Conservation (phyloP, 1,140 invertebrate species). For the Chrysoperla carnea region DNA sequence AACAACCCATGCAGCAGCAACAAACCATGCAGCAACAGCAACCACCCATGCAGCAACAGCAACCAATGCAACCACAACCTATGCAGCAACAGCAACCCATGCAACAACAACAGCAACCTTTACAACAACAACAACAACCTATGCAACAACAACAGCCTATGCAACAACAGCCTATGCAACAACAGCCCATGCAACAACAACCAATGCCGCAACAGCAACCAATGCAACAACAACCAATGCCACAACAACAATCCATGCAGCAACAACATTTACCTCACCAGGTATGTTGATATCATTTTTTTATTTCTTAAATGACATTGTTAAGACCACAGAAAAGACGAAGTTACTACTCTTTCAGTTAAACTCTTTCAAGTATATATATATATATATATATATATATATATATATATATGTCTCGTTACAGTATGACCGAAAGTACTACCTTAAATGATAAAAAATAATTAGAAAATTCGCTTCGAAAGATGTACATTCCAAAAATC, state of each 20-base stretch:
- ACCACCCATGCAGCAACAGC: too few species aligned
- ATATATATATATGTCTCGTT: too few species aligned
- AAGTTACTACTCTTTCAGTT: too few species aligned
- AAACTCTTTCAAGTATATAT: too few species aligned
- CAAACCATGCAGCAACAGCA: constrained; percentile 1
- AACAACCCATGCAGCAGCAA: background rate
- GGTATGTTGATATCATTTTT: too few species aligned
- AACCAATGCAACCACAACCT: constrained; percentile 8
- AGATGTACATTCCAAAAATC: too few species aligned
- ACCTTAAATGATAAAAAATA: too few species aligned
- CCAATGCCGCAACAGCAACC: background rate
- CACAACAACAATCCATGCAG: constrained; percentile 15
- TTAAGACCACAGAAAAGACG: too few species aligned
- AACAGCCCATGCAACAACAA: background rate
- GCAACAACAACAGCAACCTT: background rate
- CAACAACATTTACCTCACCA: constrained; percentile 8
- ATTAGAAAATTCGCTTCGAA: too few species aligned
- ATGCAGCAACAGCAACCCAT: constrained; percentile 6
- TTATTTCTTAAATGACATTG: too few species aligned
- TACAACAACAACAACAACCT: background rate
- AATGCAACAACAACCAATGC: background rate
- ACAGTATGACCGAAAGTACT: too few species aligned
- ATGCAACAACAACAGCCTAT: background rate
- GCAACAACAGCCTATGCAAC: background rate
- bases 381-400: too few species aligned